Conservation (phyloP, 2,888 invertebrate genomes). For the Lysandra bellargus region DNA sequence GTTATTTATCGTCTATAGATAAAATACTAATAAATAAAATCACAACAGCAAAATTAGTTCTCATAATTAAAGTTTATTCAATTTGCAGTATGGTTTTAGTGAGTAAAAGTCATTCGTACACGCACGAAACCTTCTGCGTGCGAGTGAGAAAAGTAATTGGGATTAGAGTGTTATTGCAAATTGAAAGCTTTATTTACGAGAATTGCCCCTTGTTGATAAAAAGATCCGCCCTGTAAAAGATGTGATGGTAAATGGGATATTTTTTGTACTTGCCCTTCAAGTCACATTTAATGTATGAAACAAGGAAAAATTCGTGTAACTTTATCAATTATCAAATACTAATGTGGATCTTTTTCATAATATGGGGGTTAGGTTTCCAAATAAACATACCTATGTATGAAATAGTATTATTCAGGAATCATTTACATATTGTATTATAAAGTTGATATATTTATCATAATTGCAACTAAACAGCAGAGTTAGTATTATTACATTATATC, state of each 20-base stretch:
- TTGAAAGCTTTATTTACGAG: too few species aligned
- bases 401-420: constrained; percentile 30
- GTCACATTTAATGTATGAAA: too few species aligned
- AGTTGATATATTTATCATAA: constrained; percentile 13
- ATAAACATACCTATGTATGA: not conserved
- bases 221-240: too few species aligned
- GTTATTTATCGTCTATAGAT: not conserved
- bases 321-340: too few species aligned
- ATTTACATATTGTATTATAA: constrained; percentile 6
- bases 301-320: too few species aligned
- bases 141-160: too few species aligned
- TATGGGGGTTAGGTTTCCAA: not conserved
- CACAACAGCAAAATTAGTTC: not conserved
- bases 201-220: too few species aligned
- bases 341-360: too few species aligned
- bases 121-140: not conserved
- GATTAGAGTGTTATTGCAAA: too few species aligned
- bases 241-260: too few species aligned
- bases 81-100: not conserved
- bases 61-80: not conserved
- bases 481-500: constrained; percentile 27
- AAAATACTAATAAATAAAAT: not conserved
- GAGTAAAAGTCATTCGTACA: not conserved
- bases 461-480: constrained; percentile 7
- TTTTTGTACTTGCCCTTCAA: too few species aligned